Evolutionary conservation across 2,113 vertebrate species (phyloP).

Genomic region (Misgurnus anguillicaudatus): DNA sequence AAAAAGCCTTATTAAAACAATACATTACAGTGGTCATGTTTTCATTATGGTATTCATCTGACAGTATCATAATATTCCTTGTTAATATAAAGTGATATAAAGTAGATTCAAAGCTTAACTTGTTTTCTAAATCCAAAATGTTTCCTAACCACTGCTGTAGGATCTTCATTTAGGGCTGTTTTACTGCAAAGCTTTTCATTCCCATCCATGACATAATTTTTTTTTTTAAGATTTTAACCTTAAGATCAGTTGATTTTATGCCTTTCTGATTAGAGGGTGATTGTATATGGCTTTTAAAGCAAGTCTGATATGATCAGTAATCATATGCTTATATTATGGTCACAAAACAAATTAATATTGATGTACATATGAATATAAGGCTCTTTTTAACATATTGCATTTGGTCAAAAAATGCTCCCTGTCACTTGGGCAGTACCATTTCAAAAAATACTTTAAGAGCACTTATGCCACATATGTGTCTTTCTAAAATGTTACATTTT

Average conservation of each 20-base stretch:
- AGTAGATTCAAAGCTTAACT: neutral
- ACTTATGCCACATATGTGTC: too few relatives aligned
- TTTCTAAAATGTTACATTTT: too few relatives aligned
- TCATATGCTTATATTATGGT: too few relatives aligned
- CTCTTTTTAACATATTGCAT: too few relatives aligned
- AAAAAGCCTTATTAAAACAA: too few relatives aligned
- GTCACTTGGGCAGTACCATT: too few relatives aligned
- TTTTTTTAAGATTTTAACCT: neutral
- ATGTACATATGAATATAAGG: too few relatives aligned
- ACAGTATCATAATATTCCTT: neutral
- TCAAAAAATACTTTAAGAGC: too few relatives aligned
- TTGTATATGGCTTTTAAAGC: neutral
- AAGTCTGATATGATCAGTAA: neutral
- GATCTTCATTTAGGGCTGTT: too few relatives aligned
- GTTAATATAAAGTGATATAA: neutral
- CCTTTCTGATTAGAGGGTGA: neutral
- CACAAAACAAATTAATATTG: too few relatives aligned
- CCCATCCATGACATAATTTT: neutral
- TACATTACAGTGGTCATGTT: neutral
- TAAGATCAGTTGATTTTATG: neutral
- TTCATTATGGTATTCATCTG: neutral
- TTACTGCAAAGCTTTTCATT: neutral
- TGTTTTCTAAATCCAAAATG: neutral
- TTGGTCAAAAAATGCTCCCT: too few relatives aligned
- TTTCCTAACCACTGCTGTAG: too few relatives aligned